phyloP scores from a whole-genome alignment of 2,797 vertebrate genomes.

The Microctenopoma stevenorrisi region DNA sequence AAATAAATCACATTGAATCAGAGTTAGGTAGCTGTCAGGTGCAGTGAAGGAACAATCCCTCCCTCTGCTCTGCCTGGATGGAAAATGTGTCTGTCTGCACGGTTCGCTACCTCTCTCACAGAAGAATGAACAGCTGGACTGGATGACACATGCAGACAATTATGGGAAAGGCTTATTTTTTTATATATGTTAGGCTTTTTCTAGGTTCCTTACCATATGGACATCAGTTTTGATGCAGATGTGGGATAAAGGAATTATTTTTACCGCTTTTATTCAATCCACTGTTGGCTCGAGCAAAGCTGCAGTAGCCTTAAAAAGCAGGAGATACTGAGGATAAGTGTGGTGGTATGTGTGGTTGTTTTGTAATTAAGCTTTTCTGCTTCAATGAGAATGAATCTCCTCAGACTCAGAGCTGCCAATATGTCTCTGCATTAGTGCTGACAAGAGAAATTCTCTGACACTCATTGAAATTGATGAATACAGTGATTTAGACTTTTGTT shows the following conservation, averaged over 20 bases:
- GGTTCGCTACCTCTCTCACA: constrained; percentile 31
- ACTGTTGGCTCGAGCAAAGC: background rate
- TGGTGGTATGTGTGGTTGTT: constrained; percentile 19
- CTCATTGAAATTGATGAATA: constrained; percentile 36
- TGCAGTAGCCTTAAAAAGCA: constrained; percentile 9
- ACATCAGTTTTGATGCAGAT: constrained; percentile 12
- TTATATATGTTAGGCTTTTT: background rate
- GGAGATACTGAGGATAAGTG: constrained; percentile 6
- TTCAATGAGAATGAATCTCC: constrained; percentile 27
- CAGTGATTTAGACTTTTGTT: constrained; percentile 32
- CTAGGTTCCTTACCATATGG: constrained; percentile 7
- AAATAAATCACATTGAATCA: constrained; percentile 78
- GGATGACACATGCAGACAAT: constrained; percentile 31
- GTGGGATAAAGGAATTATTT: constrained; percentile 7
- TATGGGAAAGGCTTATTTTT: constrained; percentile 34
- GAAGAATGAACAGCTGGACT: constrained; percentile 45
- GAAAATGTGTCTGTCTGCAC: constrained; percentile 29
- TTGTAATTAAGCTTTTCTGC: constrained; percentile 34
- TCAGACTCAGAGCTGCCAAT: constrained; percentile 40
- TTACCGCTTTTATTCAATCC: constrained; percentile 15
- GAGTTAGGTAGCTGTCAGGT: constrained; percentile 71
- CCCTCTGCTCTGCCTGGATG: constrained; percentile 33
- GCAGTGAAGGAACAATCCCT: constrained; percentile 47
- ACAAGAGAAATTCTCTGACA: constrained; percentile 43
- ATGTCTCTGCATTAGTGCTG: constrained; percentile 49